These are phyloP conservation scores for Nymphalis polychloros DNA, from an alignment of 2,888 invertebrate genomes.

Conservation along the genomic window DNA sequence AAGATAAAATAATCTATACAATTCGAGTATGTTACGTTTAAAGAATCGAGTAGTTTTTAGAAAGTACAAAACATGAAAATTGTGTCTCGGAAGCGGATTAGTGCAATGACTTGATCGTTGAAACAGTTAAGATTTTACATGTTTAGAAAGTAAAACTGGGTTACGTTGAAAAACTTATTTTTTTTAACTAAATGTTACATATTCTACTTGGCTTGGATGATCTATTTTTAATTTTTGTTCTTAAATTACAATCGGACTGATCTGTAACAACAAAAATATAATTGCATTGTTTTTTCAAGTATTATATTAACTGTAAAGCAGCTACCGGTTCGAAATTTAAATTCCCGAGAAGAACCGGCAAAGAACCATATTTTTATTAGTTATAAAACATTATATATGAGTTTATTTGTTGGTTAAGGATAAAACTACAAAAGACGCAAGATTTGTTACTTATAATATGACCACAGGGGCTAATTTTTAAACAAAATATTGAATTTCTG, in stretches of 20 bases:
- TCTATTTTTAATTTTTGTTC: no score
- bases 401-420: no score
- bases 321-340: no score
- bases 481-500: no score
- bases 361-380: no score
- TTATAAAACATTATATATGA: no score
- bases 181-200: not conserved
- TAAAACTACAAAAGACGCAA: no score
- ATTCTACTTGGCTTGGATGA: not conserved
- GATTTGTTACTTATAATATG: no score
- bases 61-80: conserved; percentile 35
- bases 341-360: no score
- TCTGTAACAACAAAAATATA: not conserved
- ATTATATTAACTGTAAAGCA: no score
- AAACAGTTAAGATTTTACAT: conserved; percentile 29
- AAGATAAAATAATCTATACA: conserved; percentile 3
- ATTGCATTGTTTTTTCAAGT: not conserved
- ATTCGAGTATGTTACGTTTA: conserved; percentile 10
- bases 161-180: conserved; percentile 12
- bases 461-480: no score
- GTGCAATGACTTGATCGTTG: conserved; percentile 29
- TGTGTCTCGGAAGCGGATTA: conserved; percentile 31
- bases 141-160: conserved; percentile 34
- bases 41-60: conserved; percentile 28
- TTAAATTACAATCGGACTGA: no score